Percentiles rank a stretch among this genome's conserved stretches.
Conservation (phyloP, 2,113 vertebrate species). For the Hucho hucho region DNA sequence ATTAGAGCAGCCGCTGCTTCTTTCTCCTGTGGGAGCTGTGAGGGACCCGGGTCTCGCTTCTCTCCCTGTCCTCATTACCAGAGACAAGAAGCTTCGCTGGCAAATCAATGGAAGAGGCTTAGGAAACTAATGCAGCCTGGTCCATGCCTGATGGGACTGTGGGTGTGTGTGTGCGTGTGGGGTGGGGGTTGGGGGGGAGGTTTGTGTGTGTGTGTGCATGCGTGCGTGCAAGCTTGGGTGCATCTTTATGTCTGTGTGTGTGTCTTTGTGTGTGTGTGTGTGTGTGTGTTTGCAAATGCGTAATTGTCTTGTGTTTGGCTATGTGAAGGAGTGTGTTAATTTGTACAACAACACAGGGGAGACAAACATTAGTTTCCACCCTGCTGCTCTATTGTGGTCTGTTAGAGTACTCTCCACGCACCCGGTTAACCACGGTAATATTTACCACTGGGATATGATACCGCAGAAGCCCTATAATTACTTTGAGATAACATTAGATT, state of each 20-base stretch:
- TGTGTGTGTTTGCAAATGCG: conserved; percentile 22
- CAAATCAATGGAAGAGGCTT: conserved; percentile 74
- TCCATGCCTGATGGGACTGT: conserved; percentile 53
- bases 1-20: conserved; percentile 62
- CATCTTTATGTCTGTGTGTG: conserved; percentile 16
- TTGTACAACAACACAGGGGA: conserved; percentile 44
- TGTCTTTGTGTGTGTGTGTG: neutral
- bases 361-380: conserved; percentile 50
- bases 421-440: conserved; percentile 33
- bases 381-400: conserved; percentile 27
- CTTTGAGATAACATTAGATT: conserved; percentile 48
- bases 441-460: conserved; percentile 41
- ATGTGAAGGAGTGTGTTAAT: conserved; percentile 32
- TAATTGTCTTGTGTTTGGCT: neutral
- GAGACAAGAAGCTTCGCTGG: conserved; percentile 70
- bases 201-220: conserved; percentile 23
- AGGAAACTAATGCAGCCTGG: conserved; percentile 54
- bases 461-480: conserved; percentile 54
- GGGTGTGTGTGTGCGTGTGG: too few species aligned
- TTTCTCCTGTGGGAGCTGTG: conserved; percentile 59
- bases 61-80: conserved; percentile 75
- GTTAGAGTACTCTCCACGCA: conserved; percentile 31
- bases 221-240: conserved; percentile 19
- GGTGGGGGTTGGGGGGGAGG: too few species aligned
- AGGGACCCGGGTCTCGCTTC: conserved; percentile 64